Evolutionary conservation across 2,113 vertebrate genomes (phyloP), one percentile per base, ranked within the genome.

Genomic region (Clarias gariepinus): DNA sequence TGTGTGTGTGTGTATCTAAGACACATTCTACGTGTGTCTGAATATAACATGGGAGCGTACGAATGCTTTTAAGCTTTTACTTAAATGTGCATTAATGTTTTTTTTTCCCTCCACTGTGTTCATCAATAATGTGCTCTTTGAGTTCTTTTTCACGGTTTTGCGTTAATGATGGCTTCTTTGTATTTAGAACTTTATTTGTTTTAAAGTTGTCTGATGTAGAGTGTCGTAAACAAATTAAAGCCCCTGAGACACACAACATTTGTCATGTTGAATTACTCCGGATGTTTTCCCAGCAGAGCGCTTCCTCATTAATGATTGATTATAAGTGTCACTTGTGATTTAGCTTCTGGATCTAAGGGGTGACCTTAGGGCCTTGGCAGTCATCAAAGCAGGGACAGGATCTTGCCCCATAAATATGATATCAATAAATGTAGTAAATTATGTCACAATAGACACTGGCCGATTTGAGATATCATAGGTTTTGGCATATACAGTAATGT

Each of bases 221-320:
- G 63, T 80, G 66, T 82, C 18, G 61, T 85, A 88, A 88, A 90
- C 85, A 88, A 88, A 88, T 86, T 79, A 69, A 33, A 47, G 91
- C 90, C 91, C 71, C 74, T 87, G 84, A n/a, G 87, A 93, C 36
- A 87, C 89, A 89, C 88, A 92, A 91, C 90, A 91, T 89, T 93
- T 90, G 93, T 94, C 93, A 93, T 60, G 71, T 90, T 85, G 84
- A 63, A 91, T 94, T 93, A 93, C 84, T 91, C 63, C 53, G 57
- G 47, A 89, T 88, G 28, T 57, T 18, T 73, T 81, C 73, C 81
- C 76, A 64, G 47, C 6, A 80, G 88, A 84, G 86, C 84, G 84
- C 71, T 63, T 90, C 83, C 84, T 94, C 90, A 91, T 94, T 93
- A 93, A 91, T 79, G 63, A 91, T 55, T 91, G 88, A 89, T 93